These are phyloP conservation scores for Formica selysi DNA, from an alignment of 1,140 invertebrate genomes.

Conservation along the genomic window DNA sequence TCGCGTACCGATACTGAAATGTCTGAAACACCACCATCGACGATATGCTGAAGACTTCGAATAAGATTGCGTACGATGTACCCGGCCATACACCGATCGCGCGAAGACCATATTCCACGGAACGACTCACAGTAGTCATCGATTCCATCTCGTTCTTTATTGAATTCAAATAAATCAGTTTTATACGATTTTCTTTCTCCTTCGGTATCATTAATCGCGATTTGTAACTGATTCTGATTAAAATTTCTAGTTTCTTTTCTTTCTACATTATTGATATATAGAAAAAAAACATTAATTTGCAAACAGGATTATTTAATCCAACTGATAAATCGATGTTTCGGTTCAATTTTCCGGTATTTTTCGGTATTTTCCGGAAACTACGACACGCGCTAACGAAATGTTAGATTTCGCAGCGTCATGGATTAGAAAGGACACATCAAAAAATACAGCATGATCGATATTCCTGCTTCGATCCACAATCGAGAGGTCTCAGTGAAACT, in stretches of 20 bases:
- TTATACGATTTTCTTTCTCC: not conserved
- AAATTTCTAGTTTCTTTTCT: not conserved
- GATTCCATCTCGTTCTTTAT: slow-evolving; percentile 8
- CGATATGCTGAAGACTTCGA: slow-evolving; percentile 32
- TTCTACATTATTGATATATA: not conserved
- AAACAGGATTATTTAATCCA: not conserved
- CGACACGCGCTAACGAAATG: not conserved
- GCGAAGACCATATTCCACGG: slow-evolving; percentile 58
- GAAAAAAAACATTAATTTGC: not conserved
- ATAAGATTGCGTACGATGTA: slow-evolving; percentile 3
- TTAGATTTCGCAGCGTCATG: not conserved
- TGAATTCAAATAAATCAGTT: not conserved
- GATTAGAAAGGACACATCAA: not conserved
- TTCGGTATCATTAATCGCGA: not conserved
- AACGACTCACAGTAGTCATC: slow-evolving; percentile 16
- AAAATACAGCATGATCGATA: not conserved
- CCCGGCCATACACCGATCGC: slow-evolving; percentile 58
- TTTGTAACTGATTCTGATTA: not conserved
- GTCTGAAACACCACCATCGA: slow-evolving; percentile 3
- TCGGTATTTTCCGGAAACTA: not conserved
- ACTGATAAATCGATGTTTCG: not conserved
- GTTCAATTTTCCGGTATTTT: not conserved
- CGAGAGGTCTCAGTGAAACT: slow-evolving; percentile 8
- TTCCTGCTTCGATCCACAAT: not conserved
- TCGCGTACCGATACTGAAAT: slow-evolving; percentile 46